Base-by-base conservation (phyloP, 2,113 vertebrate species). In the Heteronetta atricapilla region DNA sequence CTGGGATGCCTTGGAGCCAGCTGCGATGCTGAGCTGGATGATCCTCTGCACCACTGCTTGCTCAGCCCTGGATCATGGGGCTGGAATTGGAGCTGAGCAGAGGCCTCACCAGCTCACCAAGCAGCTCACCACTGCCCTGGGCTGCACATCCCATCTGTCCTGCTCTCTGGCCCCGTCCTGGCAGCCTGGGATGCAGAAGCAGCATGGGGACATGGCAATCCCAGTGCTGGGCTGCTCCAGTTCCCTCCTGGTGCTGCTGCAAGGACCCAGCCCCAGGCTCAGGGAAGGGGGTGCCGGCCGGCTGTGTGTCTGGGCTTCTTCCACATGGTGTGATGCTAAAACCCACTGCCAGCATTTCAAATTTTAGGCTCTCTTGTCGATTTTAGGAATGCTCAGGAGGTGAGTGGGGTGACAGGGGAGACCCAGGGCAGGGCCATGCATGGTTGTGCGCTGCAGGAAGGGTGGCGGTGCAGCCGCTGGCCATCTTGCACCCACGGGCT, bases 201-300 rank as follows among this genome's bases (percentile, higher is more conserved):
- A 56, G 40, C 10, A 15, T 1, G 11, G n/a, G 15, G 21, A 72
- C 0, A 1, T 40, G 40, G 40, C 40, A 40, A 1, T 56, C 1
- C 44, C 46, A 0, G 2, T 40, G 29, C 62, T 2, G 4, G 31
- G 40, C 50, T 66, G 60, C 33, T 38, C 38, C 1, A 0, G 25
- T 56, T 20, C 33, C 46, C 52, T 29, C 33, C 72, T 3, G 55
- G 58, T 12, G 0, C 40, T 13, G 46, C 22, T 13, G 6, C 0
- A 11, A 25, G 28, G 13, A 31, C 55, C 5, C 0, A 0, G 31
- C 31, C 23, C n/a, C 53, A 0, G 4, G 4, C 4, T 4, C 63
- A 17, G 59, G 64, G 42, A 81, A 26, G 58, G 62, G 5, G 8
- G 7, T 1, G 2, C 0, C 0, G 0, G 42, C 4, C 0, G 0